Conservation (phyloP, 2,888 invertebrate genomes). For the Mesoligia furuncula region DNA sequence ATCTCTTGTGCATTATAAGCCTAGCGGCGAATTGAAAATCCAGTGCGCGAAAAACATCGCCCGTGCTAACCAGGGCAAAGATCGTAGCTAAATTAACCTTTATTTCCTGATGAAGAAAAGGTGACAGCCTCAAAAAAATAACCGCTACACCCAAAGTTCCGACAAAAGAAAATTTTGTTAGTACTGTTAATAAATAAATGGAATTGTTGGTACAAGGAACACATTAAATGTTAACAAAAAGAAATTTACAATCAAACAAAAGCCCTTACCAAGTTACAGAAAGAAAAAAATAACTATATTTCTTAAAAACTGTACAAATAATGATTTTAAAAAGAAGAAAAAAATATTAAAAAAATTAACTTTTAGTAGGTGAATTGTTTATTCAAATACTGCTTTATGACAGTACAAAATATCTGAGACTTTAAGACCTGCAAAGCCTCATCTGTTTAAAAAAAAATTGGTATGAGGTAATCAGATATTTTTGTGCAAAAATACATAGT, state of each 20-base stretch:
- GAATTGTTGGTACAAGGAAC: slow-evolving; percentile 49
- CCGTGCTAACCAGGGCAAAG: not conserved
- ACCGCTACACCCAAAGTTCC: slow-evolving; percentile 32
- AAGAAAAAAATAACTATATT: slow-evolving; percentile 32
- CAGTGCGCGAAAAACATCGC: not conserved
- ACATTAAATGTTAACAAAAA: slow-evolving; percentile 35
- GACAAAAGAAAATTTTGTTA: slow-evolving; percentile 37
- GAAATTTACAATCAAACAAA: slow-evolving; percentile 47
- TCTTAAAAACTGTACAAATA: slow-evolving; percentile 49
- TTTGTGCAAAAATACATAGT: slow-evolving; percentile 22
- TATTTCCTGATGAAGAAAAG: not conserved
- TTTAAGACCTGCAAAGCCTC: slow-evolving; percentile 31
- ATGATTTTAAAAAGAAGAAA: slow-evolving; percentile 19
- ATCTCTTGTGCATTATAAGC: not conserved
- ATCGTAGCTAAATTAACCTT: not conserved
- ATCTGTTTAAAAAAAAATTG: slow-evolving; percentile 54
- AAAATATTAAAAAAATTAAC: slow-evolving; percentile 28
- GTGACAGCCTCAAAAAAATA: not conserved
- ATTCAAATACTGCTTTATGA: slow-evolving; percentile 16
- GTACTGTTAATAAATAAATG: slow-evolving; percentile 49
- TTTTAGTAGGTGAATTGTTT: slow-evolving; percentile 17
- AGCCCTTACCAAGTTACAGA: slow-evolving; percentile 38
- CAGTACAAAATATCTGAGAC: slow-evolving; percentile 22
- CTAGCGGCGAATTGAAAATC: too few species aligned
- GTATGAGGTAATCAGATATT: slow-evolving; percentile 32